Evolutionary conservation across 2,888 invertebrate species (phyloP).

Genomic region (Caenorhabditis zanzibari): DNA sequence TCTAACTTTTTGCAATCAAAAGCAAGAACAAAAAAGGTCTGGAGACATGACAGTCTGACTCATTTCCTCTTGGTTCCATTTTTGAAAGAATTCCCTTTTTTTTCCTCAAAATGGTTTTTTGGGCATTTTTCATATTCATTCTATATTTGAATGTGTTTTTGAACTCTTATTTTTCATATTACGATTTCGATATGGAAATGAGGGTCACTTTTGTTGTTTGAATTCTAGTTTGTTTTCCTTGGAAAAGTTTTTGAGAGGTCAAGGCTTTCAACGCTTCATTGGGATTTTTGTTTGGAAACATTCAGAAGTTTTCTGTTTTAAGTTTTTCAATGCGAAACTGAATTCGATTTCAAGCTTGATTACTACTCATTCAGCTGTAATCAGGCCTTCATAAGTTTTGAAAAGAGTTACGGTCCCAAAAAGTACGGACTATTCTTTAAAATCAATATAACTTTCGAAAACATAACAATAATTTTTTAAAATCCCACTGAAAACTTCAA

Average conservation of each 20-base stretch:
- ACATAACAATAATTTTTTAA: too few species aligned
- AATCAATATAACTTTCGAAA: too few species aligned
- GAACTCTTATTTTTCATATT: neutral
- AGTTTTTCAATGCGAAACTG: too few species aligned
- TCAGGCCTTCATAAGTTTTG: too few species aligned
- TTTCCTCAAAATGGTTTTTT: neutral
- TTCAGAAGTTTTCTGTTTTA: too few species aligned
- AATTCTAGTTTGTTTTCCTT: neutral
- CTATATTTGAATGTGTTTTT: neutral
- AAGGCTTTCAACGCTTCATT: neutral
- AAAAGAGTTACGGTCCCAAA: too few species aligned
- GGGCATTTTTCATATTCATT: neutral
- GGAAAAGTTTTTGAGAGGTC: neutral
- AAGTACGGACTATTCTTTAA: too few species aligned
- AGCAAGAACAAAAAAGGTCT: neutral
- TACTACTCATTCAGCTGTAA: too few species aligned
- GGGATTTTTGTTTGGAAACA: too few species aligned
- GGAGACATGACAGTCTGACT: slow-evolving; percentile 1
- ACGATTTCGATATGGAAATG: neutral
- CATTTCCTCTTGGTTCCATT: slow-evolving; percentile 2
- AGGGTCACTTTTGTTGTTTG: neutral
- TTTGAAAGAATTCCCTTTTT: neutral
- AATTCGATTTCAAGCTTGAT: too few species aligned
- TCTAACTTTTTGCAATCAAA: neutral
- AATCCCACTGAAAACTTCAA: too few species aligned